Evolutionary conservation across 2,888 invertebrate species (phyloP), one percentile per base, ranked within the genome.

Genomic region (Epiperipatus broadwayi): DNA sequence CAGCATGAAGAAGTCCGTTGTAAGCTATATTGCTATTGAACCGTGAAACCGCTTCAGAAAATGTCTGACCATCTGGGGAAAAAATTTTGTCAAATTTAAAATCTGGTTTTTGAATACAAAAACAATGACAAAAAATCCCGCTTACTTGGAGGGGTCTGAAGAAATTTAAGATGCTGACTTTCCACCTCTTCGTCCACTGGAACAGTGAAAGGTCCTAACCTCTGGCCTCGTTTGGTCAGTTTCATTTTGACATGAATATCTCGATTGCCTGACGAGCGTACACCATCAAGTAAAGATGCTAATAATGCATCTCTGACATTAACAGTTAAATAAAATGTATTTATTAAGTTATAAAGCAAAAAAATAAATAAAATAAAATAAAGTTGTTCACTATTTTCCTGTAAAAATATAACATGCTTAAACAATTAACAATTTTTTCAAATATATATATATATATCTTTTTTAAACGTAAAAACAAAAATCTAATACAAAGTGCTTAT

Each of bases 11-110:
- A 35, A 97, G 72, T 15, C 97, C 97, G 61, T 85, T 91, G 65
- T 95, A 97, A 3, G 95, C 85, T 51, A 93, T 74, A 61, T 97
- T 97, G 35, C 87, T 81, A 64, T 97, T 97, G 63, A 97, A 97
- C 43, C 95, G 67, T 48, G 81, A 76, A 16, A 97, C 73, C 48
- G 85, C 78, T 56, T 89, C 84, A 18, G 73, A 59, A 52, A 77
- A 74, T 4, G 68, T 61, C 58, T 71, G 68, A 28, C 67, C 66
- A 16, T 68, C 70, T 43, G 37, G 44, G 29, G 12, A 35, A 30
- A 35, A 32, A 12, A 27, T 21, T 43, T 2, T 18, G 20, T 40
- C 10, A 35, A 14, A 29, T 8, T 27, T 8, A 30, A 21, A 25
- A 41, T 15, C 37, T 10, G 41, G 21, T 39, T 22, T 27, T 22